Percentiles rank a stretch among this genome's conserved stretches.
Evolutionary conservation across 2,888 invertebrate species (phyloP).

Genomic region (Myopa testacea): DNA sequence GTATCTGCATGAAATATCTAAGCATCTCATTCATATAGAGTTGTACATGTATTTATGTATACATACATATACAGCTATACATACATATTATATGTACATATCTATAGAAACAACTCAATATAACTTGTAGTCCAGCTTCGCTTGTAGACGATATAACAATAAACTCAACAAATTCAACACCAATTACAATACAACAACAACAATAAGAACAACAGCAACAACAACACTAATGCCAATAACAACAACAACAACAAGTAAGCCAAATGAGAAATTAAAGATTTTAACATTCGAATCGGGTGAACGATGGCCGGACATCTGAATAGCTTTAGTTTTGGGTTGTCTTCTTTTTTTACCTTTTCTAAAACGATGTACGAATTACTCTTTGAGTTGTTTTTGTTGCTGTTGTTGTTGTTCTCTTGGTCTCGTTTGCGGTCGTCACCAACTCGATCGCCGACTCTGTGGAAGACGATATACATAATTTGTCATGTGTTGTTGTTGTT

Average conservation of each 20-base stretch:
- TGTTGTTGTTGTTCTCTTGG: too few relatives aligned
- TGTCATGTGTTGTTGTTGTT: not conserved
- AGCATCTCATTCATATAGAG: not conserved
- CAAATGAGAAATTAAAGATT: constrained; percentile 8
- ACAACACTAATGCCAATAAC: not conserved
- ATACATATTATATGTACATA: too few relatives aligned
- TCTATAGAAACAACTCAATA: too few relatives aligned
- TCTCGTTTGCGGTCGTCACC: too few relatives aligned
- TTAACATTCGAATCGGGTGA: not conserved
- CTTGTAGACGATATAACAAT: too few relatives aligned
- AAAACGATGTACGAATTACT: too few relatives aligned
- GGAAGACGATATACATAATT: not conserved
- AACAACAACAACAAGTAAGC: constrained; percentile 12
- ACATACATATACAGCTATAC: too few relatives aligned
- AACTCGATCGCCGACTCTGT: too few relatives aligned
- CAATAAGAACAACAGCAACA: not conserved
- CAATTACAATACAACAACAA: not conserved
- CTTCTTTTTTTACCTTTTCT: not conserved
- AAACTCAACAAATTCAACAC: too few relatives aligned
- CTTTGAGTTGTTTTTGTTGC: too few relatives aligned
- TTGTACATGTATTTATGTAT: not conserved
- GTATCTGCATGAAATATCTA: not conserved
- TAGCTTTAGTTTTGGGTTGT: not conserved
- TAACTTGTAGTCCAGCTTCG: too few relatives aligned
- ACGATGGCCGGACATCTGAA: not conserved